Conservation (phyloP, 2,113 vertebrate genomes). For the Dolichotis patagonum region DNA sequence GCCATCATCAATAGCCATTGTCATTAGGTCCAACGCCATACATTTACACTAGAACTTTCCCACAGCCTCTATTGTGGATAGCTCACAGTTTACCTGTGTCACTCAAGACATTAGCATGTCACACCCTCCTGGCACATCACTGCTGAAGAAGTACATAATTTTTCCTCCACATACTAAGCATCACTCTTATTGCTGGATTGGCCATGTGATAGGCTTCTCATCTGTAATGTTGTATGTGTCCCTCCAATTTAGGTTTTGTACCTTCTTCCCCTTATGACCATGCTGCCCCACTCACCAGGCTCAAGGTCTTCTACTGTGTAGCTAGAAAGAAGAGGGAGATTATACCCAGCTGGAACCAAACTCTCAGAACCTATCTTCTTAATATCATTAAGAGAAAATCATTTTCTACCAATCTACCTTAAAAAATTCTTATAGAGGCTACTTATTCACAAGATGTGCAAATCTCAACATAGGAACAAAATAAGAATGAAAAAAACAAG, state of each 20-base stretch:
- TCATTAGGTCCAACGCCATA: no score
- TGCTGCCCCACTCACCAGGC: rapidly evolving
- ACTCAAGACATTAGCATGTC: no score
- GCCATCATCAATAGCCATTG: background rate
- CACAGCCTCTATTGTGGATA: background rate
- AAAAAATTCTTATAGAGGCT: background rate
- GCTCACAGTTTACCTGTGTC: background rate
- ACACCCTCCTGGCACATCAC: background rate
- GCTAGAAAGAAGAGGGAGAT: background rate
- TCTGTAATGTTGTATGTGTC: no score
- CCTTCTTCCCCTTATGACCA: background rate
- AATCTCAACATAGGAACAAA: background rate
- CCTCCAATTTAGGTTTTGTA: background rate
- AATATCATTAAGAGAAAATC: background rate
- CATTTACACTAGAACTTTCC: background rate
- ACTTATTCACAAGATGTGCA: background rate
- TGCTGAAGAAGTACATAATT: background rate
- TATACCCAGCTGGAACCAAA: background rate
- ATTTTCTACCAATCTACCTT: background rate
- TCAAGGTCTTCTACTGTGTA: background rate
- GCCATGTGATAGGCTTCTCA: background rate
- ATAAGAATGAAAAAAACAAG: background rate
- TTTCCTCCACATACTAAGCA: background rate
- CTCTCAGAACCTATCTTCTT: background rate
- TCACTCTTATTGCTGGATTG: background rate